Evolutionary conservation across 53 echinoderm and acorn worm genomes (phyloP).

Genomic region (Henricia sp.): DNA sequence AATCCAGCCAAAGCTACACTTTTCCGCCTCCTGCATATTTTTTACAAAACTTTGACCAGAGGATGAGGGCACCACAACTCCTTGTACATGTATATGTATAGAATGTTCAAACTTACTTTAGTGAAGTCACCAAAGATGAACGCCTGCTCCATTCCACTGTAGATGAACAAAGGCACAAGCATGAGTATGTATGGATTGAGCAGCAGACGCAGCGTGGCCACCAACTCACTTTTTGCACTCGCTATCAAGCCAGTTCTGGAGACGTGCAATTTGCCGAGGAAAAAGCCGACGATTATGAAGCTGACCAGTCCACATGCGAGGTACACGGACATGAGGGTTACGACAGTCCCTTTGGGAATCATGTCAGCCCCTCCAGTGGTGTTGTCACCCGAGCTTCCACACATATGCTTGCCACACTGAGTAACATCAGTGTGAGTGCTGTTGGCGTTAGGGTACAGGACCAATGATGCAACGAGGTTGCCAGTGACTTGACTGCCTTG

Average conservation of each 20-base stretch:
- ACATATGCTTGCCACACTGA: slow-evolving; percentile 36
- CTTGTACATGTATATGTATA: too few relatives aligned
- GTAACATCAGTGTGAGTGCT: background rate
- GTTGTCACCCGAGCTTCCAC: background rate
- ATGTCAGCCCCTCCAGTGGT: background rate
- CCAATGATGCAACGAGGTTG: slow-evolving; percentile 80
- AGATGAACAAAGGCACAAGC: slow-evolving; percentile 68
- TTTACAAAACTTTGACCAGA: too few relatives aligned
- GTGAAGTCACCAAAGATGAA: slow-evolving; percentile 78
- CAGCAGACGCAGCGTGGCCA: slow-evolving; percentile 58
- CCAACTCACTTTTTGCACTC: slow-evolving; percentile 6
- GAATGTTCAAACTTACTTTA: slow-evolving; percentile 57
- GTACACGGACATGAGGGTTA: slow-evolving; percentile 36
- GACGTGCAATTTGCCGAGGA: slow-evolving; percentile 20
- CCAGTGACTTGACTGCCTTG: slow-evolving; percentile 83
- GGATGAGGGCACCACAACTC: too few relatives aligned
- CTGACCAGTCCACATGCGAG: slow-evolving; percentile 41
- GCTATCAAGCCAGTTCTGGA: background rate
- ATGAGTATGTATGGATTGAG: slow-evolving; percentile 46
- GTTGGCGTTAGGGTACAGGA: slow-evolving; percentile 42
- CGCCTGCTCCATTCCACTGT: slow-evolving; percentile 78
- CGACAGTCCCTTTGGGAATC: background rate
- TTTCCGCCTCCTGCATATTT: too few relatives aligned
- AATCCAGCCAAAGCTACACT: too few relatives aligned
- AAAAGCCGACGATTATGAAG: slow-evolving; percentile 1